A percentile compares a stretch with the other conserved stretches of the same genome.
Conservation (phyloP, 2,888 invertebrate genomes). For the Fragum fragum region DNA sequence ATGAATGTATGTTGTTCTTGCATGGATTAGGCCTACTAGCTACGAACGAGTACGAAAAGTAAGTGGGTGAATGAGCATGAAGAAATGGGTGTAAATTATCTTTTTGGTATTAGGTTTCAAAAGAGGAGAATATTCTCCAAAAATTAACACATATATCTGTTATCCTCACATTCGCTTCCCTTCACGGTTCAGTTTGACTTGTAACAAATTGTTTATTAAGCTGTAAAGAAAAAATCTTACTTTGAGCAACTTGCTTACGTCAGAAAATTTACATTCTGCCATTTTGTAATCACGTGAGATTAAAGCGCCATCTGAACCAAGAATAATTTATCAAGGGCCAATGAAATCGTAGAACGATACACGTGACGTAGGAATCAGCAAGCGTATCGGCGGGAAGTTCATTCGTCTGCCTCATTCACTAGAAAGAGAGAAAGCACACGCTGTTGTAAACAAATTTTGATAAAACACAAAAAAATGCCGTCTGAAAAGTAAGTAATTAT, state of each 20-base stretch:
- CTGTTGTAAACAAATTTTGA: slow-evolving; percentile 35
- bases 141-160: no score
- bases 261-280: slow-evolving; percentile 63
- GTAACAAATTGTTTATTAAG: no score
- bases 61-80: no score
- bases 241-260: slow-evolving; percentile 51
- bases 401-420: slow-evolving; percentile 72
- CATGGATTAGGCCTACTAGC: no score
- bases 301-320: slow-evolving; percentile 47
- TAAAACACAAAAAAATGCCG: slow-evolving; percentile 74
- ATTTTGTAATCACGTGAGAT: slow-evolving; percentile 70
- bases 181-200: no score
- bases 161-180: no score
- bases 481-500: slow-evolving; percentile 80
- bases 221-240: slow-evolving; percentile 36
- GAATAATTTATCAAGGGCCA: slow-evolving; percentile 45
- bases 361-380: slow-evolving; percentile 54
- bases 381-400: slow-evolving; percentile 80
- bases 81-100: not conserved
- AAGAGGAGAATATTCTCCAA: no score
- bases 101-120: not conserved
- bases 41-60: not conserved
- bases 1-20: no score
- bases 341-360: slow-evolving; percentile 32
- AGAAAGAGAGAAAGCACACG: slow-evolving; percentile 44